These are phyloP conservation scores for Nemurella pictetii DNA, from an alignment of 2,888 invertebrate genomes.

Conservation along the genomic window DNA sequence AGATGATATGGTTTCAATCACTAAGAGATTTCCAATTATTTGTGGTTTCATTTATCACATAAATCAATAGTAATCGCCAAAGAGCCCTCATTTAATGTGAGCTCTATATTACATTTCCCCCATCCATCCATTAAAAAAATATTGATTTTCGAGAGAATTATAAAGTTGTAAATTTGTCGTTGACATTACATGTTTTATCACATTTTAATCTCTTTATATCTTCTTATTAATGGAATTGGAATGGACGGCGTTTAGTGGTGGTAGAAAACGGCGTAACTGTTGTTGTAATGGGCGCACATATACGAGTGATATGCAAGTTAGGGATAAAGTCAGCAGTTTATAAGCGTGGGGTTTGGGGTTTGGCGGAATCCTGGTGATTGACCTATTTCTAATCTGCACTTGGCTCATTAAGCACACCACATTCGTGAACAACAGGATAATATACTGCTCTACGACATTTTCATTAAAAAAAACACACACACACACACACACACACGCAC, in stretches of 20 bases:
- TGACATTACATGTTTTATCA: not conserved
- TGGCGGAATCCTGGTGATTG: slow-evolving; percentile 29
- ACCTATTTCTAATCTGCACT: slow-evolving; percentile 36
- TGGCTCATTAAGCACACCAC: slow-evolving; percentile 35
- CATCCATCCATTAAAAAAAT: not conserved
- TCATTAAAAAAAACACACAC: not conserved
- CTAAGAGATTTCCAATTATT: too few species aligned
- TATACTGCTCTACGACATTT: slow-evolving; percentile 16
- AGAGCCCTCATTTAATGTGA: not conserved
- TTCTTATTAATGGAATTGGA: not conserved
- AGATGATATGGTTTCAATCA: too few species aligned
- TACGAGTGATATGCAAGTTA: not conserved
- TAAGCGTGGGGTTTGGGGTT: not conserved
- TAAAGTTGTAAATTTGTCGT: not conserved
- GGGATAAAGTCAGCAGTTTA: not conserved
- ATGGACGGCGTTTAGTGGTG: too few species aligned
- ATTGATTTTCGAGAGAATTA: not conserved
- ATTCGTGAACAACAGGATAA: not conserved
- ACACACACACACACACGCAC: not conserved
- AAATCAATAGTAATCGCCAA: too few species aligned
- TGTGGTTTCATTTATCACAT: too few species aligned
- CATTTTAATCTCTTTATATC: not conserved
- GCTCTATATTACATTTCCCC: not conserved
- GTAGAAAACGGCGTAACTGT: not conserved
- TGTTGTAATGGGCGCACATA: not conserved